Evolutionary conservation across 1,140 invertebrate genomes (phyloP).

Genomic region (honey bee (Apis mellifera)): DNA sequence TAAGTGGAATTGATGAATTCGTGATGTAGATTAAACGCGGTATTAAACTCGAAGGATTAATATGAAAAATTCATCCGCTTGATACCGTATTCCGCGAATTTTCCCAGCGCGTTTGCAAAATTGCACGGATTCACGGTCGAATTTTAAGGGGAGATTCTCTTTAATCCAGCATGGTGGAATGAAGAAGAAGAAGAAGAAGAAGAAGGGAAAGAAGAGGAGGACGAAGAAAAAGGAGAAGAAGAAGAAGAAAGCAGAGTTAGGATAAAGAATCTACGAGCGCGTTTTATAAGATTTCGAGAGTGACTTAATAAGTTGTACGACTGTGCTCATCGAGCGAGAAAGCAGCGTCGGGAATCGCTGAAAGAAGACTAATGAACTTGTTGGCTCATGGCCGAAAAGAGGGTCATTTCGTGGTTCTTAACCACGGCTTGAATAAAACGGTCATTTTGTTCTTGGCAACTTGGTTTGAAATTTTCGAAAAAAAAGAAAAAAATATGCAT

Average conservation of each 20-base stretch:
- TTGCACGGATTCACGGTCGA: background rate
- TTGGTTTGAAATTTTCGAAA: background rate
- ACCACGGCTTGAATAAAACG: conserved; percentile 38
- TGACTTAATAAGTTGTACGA: conserved; percentile 44
- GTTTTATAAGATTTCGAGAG: conserved; percentile 45
- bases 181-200: background rate
- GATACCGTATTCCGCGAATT: background rate
- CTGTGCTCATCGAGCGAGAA: conserved; percentile 16
- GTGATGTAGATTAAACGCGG: conserved; percentile 1
- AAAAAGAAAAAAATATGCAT: background rate
- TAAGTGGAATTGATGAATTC: conserved; percentile 17
- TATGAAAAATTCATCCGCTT: conserved; percentile 1
- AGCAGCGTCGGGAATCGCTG: conserved; percentile 34
- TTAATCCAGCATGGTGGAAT: conserved; percentile 21
- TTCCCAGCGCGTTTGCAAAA: background rate
- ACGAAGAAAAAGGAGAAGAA: background rate
- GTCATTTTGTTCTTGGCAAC: background rate
- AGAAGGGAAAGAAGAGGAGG: conserved; percentile 3
- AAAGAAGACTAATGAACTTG: conserved; percentile 51
- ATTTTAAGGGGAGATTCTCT: conserved; percentile 26
- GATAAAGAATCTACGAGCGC: conserved; percentile 1
- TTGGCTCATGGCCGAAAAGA: conserved; percentile 44
- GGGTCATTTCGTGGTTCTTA: conserved; percentile 43
- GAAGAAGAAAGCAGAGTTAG: conserved; percentile 4
- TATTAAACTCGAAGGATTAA: background rate